phyloP scores from a whole-genome alignment of 2,888 invertebrate genomes.

The Tryphoninae sp. region DNA sequence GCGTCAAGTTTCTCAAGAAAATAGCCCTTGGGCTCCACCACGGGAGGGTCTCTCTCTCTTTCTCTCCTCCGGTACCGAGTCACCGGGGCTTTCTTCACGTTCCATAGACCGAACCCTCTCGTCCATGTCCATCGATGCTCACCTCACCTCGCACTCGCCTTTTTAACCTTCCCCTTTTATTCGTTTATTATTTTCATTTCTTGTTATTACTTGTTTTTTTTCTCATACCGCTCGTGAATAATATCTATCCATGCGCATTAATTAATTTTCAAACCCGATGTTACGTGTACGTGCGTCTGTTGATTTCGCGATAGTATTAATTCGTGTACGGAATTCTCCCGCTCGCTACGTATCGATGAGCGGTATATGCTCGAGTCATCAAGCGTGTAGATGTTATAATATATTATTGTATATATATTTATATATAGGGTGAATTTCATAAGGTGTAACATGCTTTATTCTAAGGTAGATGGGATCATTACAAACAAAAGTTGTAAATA shows the following conservation, averaged over 20 bases:
- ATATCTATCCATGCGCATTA: constrained; percentile 46
- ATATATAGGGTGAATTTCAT: not conserved
- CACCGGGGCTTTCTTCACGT: constrained; percentile 43
- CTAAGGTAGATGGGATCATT: no score
- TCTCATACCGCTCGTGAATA: constrained; percentile 23
- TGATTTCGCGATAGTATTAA: constrained; percentile 37
- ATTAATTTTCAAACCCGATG: constrained; percentile 52
- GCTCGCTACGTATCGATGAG: constrained; percentile 35
- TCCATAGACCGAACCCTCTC: constrained; percentile 27
- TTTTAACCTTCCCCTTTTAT: not conserved
- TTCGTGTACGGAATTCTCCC: constrained; percentile 33
- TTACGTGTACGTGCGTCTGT: not conserved
- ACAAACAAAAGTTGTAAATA: no score
- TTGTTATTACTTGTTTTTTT: constrained; percentile 56
- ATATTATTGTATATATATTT: constrained; percentile 6
- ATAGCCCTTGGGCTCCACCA: constrained; percentile 65
- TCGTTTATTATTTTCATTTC: constrained; percentile 34
- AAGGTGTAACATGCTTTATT: no score
- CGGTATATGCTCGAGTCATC: constrained; percentile 42
- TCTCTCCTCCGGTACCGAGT: constrained; percentile 30
- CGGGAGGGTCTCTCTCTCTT: constrained; percentile 37
- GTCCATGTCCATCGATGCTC: constrained; percentile 54
- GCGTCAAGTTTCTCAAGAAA: constrained; percentile 77
- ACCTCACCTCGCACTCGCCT: constrained; percentile 11
- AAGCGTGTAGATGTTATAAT: constrained; percentile 5